Conservation (phyloP, 2,888 invertebrate genomes). For the Nycteola revayana region DNA sequence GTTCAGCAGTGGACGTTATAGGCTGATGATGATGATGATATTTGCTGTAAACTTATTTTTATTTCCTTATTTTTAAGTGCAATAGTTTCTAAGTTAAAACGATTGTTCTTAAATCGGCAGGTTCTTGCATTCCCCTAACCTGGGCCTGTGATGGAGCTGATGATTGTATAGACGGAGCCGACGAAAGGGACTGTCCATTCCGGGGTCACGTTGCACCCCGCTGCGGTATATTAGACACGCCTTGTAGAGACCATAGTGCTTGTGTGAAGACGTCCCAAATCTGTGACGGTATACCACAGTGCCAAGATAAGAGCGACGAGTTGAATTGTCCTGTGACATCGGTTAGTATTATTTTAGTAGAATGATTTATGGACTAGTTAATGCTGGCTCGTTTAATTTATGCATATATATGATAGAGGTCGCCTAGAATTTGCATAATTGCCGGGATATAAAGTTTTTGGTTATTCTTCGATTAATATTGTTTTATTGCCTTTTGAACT, state of each 20-base stretch:
- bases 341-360: too few relatives aligned
- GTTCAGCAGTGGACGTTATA: too few relatives aligned
- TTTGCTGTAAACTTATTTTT: not conserved
- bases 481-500: too few relatives aligned
- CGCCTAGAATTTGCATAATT: too few relatives aligned
- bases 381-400: too few relatives aligned
- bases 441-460: too few relatives aligned
- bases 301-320: conserved; percentile 89
- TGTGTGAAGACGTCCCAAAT: conserved; percentile 82
- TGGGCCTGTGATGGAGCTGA: conserved; percentile 92
- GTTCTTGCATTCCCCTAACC: conserved; percentile 88
- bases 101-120: conserved; percentile 42
- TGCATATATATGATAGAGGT: too few relatives aligned
- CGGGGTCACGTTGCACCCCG: conserved; percentile 22
- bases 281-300: conserved; percentile 89
- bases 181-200: conserved; percentile 81
- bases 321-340: conserved; percentile 44
- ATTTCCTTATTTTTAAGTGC: not conserved
- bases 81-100: not conserved
- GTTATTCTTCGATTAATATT: too few relatives aligned
- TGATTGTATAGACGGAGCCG: conserved; percentile 91
- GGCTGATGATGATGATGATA: too few relatives aligned
- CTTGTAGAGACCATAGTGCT: conserved; percentile 31
- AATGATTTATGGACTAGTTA: too few relatives aligned
- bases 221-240: conserved; percentile 26